Evolutionary conservation across 2,888 invertebrate species (phyloP), one percentile per base, ranked within the genome.

Genomic region (Trachelus tabidus): DNA sequence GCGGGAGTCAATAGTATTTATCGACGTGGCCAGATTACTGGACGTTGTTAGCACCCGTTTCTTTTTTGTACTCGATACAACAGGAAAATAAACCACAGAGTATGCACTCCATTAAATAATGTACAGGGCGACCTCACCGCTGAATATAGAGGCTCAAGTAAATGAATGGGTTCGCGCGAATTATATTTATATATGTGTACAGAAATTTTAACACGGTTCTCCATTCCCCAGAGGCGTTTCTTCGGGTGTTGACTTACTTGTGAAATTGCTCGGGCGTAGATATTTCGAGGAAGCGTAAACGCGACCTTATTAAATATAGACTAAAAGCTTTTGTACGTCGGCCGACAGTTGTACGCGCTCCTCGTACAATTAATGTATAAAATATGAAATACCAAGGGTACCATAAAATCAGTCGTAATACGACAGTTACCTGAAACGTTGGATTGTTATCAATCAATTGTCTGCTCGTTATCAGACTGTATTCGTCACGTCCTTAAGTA

Each of bases 381-480:
- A 77, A 77, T 77, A 77, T 73, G 73, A 68, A 77, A 77, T 77
- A 69, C 31, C 75, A 68, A 40, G 6, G 15, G 6, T 40, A 15
- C 1, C 15, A 69, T 69, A 37, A 69, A 69, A 12, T 34, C 34
- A 69, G 30, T 69, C 30, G 35, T 37, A 77, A 75, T 35, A 74
- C 74, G 56, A 68, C 37, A 69, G 1, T 75, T 35, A 74, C 6
- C 9, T 30, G 11, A 69, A 34, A 34, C 69, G 11, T 68, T 33
- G 1, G 34, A 34, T 69, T 80, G 73, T 75, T 79, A 80, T 80
- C 80, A 77, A 71, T 80, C 79, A 80, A 79, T 79, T 80, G 73
- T 74, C 40, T 56, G 15, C 23, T 15, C 23, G 6, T 56, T 56
- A 23, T 6, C 56, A 23, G 23, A 56, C 23, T 23, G 9, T 40